phyloP scores from a whole-genome alignment of 2,113 vertebrate genomes.

The Caranx melampygus region DNA sequence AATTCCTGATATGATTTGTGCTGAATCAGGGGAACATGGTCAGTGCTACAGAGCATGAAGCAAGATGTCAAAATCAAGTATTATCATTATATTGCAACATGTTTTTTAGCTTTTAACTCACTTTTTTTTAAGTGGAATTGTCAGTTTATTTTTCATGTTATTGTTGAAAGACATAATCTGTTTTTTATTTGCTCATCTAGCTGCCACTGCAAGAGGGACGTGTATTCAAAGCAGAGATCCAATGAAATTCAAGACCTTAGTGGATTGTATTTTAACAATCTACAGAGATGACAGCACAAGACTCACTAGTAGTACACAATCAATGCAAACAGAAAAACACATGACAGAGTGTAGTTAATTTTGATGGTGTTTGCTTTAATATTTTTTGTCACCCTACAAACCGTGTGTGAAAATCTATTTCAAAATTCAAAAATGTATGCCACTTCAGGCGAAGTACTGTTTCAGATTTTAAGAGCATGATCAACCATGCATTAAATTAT shows the following conservation, averaged over 20 bases:
- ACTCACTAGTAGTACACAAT: not conserved
- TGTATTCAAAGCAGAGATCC: slow-evolving; percentile 20
- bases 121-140: not conserved
- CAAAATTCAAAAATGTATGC: slow-evolving; percentile 51
- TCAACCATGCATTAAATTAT: slow-evolving; percentile 15
- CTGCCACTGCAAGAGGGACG: not conserved
- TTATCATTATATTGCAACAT: slow-evolving; percentile 10
- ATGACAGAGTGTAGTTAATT: slow-evolving; percentile 2
- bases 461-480: slow-evolving; percentile 10
- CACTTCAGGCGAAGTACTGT: slow-evolving; percentile 51
- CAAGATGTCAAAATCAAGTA: not conserved
- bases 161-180: not conserved
- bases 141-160: not conserved
- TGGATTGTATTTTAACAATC: not conserved
- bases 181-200: not conserved
- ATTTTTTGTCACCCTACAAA: slow-evolving; percentile 58
- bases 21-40: slow-evolving; percentile 32
- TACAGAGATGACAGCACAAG: not conserved
- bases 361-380: slow-evolving; percentile 69
- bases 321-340: not conserved
- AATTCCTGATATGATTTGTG: slow-evolving; percentile 67
- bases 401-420: slow-evolving; percentile 36
- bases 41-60: slow-evolving; percentile 10
- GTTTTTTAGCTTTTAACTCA: slow-evolving; percentile 23
- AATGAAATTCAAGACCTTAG: not conserved